phyloP scores from a whole-genome alignment of 2,113 vertebrate species.

The Colaptes auratus region DNA sequence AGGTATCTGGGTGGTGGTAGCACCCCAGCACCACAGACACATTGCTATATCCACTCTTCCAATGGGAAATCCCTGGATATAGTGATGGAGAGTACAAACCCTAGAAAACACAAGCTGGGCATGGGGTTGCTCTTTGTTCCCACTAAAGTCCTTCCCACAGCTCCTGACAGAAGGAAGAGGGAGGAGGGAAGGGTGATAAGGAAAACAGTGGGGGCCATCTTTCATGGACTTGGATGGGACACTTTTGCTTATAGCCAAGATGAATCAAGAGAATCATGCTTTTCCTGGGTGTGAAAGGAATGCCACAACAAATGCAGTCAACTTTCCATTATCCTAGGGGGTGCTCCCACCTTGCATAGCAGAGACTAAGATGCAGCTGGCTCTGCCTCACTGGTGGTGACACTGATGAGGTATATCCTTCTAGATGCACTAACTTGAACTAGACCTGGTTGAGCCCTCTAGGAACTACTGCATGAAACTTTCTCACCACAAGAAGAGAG shows the following conservation, averaged over 20 bases:
- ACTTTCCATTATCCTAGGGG: not conserved
- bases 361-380: not conserved
- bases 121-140: not conserved
- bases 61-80: not conserved
- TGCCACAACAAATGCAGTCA: not conserved
- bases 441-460: not conserved
- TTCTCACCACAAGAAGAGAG: not conserved
- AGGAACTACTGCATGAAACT: not conserved
- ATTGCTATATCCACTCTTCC: not conserved
- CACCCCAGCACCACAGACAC: not conserved
- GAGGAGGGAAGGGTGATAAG: not conserved
- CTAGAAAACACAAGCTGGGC: not conserved
- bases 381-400: not conserved
- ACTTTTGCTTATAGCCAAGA: not conserved
- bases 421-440: not conserved
- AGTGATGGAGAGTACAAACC: not conserved
- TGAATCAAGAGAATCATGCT: not conserved
- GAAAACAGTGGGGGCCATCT: accelerated
- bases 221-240: not conserved
- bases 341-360: accelerated
- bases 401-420: not conserved
- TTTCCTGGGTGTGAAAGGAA: not conserved
- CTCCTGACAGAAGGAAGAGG: not conserved
- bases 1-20: not conserved
- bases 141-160: not conserved